Evolutionary conservation across 2,888 invertebrate genomes (phyloP), one percentile per base, ranked within the genome.

Genomic region (Cosmopolites sordidus): DNA sequence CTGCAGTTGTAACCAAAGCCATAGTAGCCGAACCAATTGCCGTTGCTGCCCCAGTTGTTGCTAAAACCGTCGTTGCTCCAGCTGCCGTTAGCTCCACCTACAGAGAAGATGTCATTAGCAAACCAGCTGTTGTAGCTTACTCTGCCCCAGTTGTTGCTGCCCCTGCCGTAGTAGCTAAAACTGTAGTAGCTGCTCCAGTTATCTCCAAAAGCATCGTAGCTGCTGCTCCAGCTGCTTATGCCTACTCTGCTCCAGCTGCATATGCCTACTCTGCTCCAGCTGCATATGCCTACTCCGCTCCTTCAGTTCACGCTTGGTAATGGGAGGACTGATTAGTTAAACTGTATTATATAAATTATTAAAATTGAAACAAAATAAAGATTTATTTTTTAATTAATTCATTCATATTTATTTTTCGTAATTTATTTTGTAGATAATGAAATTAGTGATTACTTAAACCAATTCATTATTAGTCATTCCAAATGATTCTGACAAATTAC

Each of bases 231-330:
- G 16, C 30, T 27, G 41, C 53, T 51, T 42, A 42, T 17, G 57
- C 60, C 40, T 41, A 51, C 16, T 48, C 2, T 17, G 18, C 29
- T 43, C 43, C 43, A n/a, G 30, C 29, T 44, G 45, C 22, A n/a
- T 49, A 59, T 9, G 55, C 57, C 41, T 60, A 16, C 16, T 44
- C 44, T 39, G 47, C 45, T 33, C 15, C 33, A 6, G 16, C 18
- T 2, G 16, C 53, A 48, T 18, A 42, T 16, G 57, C 60, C 40
- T 41, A 51, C 16, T 48, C 2, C 17, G 18, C 29, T 22, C 43
- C 43, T 11, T n/a, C 29, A 30, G 45, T 44, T 14, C 52, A 59
- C n/a, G 57, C 57, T 43, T 60, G 60, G 60, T 60, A 43, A 49
- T 49, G 57, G 54, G 52, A 54, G 56, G 54, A 51, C 53, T 60